Evolutionary conservation across 1,140 invertebrate species (phyloP).

Genomic region (Goniozus legneri): DNA sequence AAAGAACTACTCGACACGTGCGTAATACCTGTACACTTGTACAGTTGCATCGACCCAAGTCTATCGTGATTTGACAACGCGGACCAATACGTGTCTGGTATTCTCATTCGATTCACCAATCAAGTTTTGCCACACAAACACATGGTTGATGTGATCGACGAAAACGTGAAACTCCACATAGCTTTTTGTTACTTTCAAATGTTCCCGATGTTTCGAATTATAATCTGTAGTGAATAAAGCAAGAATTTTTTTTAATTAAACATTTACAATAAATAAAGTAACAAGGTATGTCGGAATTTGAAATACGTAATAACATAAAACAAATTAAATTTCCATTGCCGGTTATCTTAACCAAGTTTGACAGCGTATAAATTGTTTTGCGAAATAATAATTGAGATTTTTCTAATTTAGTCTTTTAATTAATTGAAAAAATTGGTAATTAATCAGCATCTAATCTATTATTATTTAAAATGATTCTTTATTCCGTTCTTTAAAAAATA

Average conservation of each 20-base stretch:
- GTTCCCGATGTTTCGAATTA: constrained; percentile 6
- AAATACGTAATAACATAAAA: not conserved
- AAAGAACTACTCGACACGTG: too few relatives aligned
- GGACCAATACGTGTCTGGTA: constrained; percentile 29
- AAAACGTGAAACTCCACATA: constrained; percentile 10
- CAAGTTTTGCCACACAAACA: constrained; percentile 41
- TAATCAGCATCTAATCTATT: too few relatives aligned
- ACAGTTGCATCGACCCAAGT: too few relatives aligned
- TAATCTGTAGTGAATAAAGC: constrained; percentile 8
- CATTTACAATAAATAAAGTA: too few relatives aligned
- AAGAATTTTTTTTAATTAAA: constrained; percentile 5
- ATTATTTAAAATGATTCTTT: too few relatives aligned
- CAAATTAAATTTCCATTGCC: constrained; percentile 8
- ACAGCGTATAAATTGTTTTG: constrained; percentile 12
- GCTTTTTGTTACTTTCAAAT: constrained; percentile 23
- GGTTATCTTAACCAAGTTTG: constrained; percentile 35
- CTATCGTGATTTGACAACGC: constrained; percentile 38
- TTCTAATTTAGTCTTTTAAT: constrained; percentile 3
- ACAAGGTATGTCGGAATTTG: constrained; percentile 9
- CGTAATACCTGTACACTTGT: too few relatives aligned
- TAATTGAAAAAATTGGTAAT: too few relatives aligned
- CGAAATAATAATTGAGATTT: not conserved
- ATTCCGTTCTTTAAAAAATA: too few relatives aligned
- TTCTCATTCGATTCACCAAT: constrained; percentile 27
- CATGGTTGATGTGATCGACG: constrained; percentile 21